These are phyloP conservation scores for Aramus guarauna DNA, from an alignment of 2,113 vertebrate species.

Conservation along the genomic window DNA sequence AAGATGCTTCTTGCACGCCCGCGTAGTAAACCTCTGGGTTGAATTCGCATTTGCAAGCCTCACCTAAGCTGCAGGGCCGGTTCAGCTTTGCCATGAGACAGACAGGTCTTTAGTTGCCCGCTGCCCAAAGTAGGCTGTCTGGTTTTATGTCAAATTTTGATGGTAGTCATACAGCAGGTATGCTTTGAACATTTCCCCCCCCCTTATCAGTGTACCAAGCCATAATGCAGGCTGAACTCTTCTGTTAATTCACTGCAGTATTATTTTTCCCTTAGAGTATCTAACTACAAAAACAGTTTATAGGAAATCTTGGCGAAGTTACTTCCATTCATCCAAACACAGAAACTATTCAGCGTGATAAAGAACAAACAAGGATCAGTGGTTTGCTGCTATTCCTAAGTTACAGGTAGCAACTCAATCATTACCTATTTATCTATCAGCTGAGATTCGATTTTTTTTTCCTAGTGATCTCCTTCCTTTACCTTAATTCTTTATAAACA, in stretches of 20 bases:
- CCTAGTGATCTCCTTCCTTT: neutral
- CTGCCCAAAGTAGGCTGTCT: neutral
- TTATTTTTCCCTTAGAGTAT: neutral
- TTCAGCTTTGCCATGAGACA: neutral
- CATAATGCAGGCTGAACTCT: neutral
- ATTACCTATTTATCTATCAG: neutral
- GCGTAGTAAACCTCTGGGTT: neutral
- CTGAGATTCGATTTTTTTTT: neutral
- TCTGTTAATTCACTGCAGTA: neutral
- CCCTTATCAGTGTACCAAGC: neutral
- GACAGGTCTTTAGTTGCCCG: neutral
- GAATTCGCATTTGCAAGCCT: neutral
- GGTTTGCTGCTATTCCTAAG: neutral
- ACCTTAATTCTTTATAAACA: neutral
- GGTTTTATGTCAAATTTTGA: neutral
- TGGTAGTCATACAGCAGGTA: neutral
- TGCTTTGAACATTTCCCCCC: neutral
- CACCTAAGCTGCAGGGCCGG: neutral
- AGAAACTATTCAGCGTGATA: neutral
- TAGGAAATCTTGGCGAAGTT: neutral
- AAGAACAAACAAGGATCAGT: neutral
- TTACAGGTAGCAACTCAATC: neutral
- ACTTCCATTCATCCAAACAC: neutral
- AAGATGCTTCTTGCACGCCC: neutral
- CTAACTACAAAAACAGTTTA: neutral